These are phyloP conservation scores for Lepidonotus clava DNA, from an alignment of 2,888 invertebrate genomes.

Conservation along the genomic window DNA sequence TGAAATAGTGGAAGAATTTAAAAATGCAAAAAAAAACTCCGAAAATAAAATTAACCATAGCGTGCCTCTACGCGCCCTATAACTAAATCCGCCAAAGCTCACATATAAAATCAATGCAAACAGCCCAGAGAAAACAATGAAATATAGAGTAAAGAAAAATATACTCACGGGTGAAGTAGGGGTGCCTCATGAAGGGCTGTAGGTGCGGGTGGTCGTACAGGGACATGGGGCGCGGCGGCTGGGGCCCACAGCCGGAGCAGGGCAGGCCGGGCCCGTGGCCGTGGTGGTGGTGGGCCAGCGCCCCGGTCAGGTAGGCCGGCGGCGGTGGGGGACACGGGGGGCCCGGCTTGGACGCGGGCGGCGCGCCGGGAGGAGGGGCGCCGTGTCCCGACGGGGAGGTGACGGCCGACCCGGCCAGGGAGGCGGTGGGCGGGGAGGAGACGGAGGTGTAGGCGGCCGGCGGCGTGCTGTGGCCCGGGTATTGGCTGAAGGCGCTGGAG, in stretches of 20 bases:
- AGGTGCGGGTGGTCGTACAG: constrained; percentile 51
- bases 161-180: constrained; percentile 51
- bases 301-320: not conserved
- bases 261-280: not conserved
- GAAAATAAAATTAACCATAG: too few relatives aligned
- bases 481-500: constrained; percentile 39
- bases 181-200: constrained; percentile 50
- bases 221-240: constrained; percentile 30
- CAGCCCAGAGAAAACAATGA: too few relatives aligned
- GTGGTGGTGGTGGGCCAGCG: not conserved
- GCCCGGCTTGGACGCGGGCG: not conserved
- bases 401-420: not conserved
- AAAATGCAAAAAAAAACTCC: too few relatives aligned
- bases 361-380: not conserved
- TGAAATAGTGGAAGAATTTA: too few relatives aligned
- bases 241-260: constrained; percentile 30
- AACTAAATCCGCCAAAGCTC: too few relatives aligned
- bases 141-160: too few relatives aligned
- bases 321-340: not conserved
- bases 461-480: constrained; percentile 32
- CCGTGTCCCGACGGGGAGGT: not conserved
- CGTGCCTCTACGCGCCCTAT: too few relatives aligned
- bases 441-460: not conserved
- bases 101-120: too few relatives aligned
- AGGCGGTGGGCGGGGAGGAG: not conserved